Evolutionary conservation across 2,797 vertebrate species (phyloP), one percentile per base, ranked within the genome.

Genomic region (Lepus townsendii): DNA sequence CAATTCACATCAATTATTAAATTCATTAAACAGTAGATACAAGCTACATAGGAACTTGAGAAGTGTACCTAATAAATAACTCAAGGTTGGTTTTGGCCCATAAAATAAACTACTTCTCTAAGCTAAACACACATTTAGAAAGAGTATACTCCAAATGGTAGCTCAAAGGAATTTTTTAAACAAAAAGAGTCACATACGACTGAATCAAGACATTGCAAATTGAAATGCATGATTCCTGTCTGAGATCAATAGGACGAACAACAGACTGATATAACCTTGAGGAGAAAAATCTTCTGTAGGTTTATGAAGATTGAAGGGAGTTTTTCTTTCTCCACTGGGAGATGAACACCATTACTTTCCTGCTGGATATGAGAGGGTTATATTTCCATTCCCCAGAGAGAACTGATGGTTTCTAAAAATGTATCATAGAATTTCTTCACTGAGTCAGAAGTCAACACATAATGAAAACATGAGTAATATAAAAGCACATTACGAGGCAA

Each of bases 241-340:
- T 50, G 62, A 35, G 32, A 27, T 72, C 32, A 73, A 86, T 57
- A 78, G 24, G 60, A 66, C n/a, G 68, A 38, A 52, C 1, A 73
- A 42, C 38, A 89, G 26, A 32, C n/a, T 83, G 50, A 27, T 14
- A 68, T 24, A 66, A 5, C 35, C 66, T 24, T 52, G 35, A 76
- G 52, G 24, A 92, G 27, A 92, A 84, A 72, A 83, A 38, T 24
- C 7, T 4, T 57, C 14, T 65, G 9, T 60, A 80, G 17, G 5
- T 85, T 85, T 84, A 30, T 62, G 54, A 88, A 77, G 50, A 75
- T 20, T 78, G n/a, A 93, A 22, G 20, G 35, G 12, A 93, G 38
- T 72, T 76, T 91, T 17, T 60, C 11, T 79, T 6, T 69, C 3
- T 68, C 52, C 10, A 52, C 17, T 75, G 47, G 26, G 52, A 30